Evolutionary conservation across 2,888 invertebrate species (phyloP), one percentile per base, ranked within the genome.

Genomic region (Crossocerus cetratus): DNA sequence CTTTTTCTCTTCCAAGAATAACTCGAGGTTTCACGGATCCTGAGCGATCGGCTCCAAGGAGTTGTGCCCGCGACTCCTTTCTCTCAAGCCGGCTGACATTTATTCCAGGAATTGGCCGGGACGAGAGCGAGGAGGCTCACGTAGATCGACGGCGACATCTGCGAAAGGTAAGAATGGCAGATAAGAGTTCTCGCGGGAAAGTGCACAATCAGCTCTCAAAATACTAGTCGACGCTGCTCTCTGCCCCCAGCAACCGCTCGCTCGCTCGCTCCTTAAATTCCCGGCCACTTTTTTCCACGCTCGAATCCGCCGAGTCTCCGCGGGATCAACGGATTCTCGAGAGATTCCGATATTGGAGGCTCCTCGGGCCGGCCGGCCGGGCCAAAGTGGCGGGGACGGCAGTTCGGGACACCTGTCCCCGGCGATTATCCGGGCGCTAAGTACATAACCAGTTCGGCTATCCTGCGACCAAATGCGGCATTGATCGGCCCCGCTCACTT

Each of bases 381-480:
- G 55, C 55, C 65, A 57, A 56, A 68, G 69, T 73, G 71, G 69
- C 60, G 72, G 58, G 67, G 44, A 64, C 23, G 71, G 64, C 69
- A 70, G 80, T 78, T 73, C 73, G 56, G 70, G 77, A 77, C 79
- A 80, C 81, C 81, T 81, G 81, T 80, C 80, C 71, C 74, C 64
- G 67, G 66, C 78, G 76, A 65, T 81, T 76, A 78, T 78, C 67
- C 74, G 73, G 2, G 69, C 78, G 80, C 74, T 77, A 79, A 81
- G 76, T 76, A 78, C 78, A 76, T 78, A 81, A 81, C 80, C 80
- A 76, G 81, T 81, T 80, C 76, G 70, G 74, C 80, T 74, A 80
- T 71, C 69, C 60, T 72, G 63, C 49, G 68, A 65, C 75, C 66
- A 76, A 76, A 69, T 59, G 65, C 62, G 63, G 59, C 62, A 65